phyloP scores from a whole-genome alignment of 92 coral and sea anemone species.

The Isaurus tuberculatus region DNA sequence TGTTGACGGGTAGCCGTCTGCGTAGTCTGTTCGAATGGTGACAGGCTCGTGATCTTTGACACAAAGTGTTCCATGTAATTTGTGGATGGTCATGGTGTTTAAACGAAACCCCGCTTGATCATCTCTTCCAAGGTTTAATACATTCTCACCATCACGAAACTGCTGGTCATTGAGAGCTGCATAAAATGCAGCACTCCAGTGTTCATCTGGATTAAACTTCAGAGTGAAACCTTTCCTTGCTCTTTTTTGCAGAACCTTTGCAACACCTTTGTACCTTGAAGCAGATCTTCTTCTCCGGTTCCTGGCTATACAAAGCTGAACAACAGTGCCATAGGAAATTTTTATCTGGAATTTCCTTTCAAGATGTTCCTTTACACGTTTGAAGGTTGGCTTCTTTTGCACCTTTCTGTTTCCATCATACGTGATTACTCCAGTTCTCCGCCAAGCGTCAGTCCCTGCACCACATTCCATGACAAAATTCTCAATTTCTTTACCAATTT shows the following conservation, averaged over 20 bases:
- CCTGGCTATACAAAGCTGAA: not conserved
- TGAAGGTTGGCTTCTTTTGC: not conserved
- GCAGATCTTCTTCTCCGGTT: not conserved
- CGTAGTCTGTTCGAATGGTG: conserved; percentile 39
- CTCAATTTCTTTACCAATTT: conserved; percentile 56
- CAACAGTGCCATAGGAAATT: not conserved
- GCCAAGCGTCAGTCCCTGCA: conserved; percentile 64
- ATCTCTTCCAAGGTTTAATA: conserved; percentile 18
- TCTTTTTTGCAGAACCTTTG: not conserved
- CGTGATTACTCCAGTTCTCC: conserved; percentile 55
- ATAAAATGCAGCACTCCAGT: not conserved
- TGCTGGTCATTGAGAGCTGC: not conserved
- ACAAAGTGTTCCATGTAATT: conserved; percentile 38
- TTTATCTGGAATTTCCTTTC: not conserved
- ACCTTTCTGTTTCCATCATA: not conserved
- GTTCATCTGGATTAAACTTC: not conserved
- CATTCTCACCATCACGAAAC: not conserved
- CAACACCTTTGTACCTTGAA: not conserved
- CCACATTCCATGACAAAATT: conserved; percentile 51
- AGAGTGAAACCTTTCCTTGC: not conserved
- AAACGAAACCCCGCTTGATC: conserved; percentile 52
- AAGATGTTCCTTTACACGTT: not conserved
- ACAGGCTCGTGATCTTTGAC: not conserved
- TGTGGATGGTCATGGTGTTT: conserved; percentile 54
- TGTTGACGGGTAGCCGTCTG: conserved; percentile 29